These are phyloP conservation scores for Papilio polyxenes DNA, from an alignment of 1,140 invertebrate genomes.

Conservation along the genomic window DNA sequence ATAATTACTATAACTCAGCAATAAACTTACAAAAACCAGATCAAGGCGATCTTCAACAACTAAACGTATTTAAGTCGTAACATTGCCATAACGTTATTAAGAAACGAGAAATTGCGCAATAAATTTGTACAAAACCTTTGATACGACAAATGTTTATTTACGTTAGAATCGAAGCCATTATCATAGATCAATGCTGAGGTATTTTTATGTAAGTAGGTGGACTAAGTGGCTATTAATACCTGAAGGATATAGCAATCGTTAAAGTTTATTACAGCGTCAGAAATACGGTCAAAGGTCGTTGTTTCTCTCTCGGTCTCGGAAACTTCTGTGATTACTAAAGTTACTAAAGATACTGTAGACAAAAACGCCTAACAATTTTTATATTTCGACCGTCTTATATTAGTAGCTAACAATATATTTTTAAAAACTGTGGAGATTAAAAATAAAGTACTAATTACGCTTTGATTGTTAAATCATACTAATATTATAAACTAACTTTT, in stretches of 20 bases:
- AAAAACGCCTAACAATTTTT: too few species aligned
- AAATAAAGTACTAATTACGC: too few species aligned
- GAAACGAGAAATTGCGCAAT: not conserved
- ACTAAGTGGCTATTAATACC: conserved; percentile 23
- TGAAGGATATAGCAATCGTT: conserved; percentile 13
- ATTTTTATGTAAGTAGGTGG: not conserved
- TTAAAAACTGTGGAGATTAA: too few species aligned
- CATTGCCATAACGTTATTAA: not conserved
- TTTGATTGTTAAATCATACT: too few species aligned
- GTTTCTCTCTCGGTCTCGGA: not conserved
- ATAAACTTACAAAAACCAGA: not conserved
- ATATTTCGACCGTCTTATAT: too few species aligned
- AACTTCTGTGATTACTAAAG: not conserved
- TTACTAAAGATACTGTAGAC: too few species aligned
- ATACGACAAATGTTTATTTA: conserved; percentile 1
- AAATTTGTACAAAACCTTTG: conserved; percentile 6
- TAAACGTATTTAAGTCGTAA: not conserved
- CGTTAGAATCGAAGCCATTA: not conserved
- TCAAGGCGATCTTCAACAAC: not conserved
- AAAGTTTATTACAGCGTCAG: not conserved
- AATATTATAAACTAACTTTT: too few species aligned
- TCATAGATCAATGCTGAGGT: not conserved
- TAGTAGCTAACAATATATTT: too few species aligned
- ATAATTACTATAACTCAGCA: not conserved
- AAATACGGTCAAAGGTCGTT: conserved; percentile 13